Percentiles rank a stretch among this genome's conserved stretches.
Conservation (phyloP, 30 jellyfish, hydroid and myxozoan genomes). For the Hydractinia echinata region DNA sequence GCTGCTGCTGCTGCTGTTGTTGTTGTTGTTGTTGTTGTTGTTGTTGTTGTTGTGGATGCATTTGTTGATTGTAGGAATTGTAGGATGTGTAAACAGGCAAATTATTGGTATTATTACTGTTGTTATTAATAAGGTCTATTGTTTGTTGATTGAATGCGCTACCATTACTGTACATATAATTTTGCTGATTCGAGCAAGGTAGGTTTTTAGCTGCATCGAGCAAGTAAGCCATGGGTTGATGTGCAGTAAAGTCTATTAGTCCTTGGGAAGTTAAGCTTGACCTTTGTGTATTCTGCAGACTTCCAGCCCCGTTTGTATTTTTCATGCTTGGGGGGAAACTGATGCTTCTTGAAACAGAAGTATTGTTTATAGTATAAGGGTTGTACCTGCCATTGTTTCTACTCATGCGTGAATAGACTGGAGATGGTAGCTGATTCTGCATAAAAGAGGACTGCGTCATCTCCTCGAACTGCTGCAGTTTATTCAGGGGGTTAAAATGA, state of each 20-base stretch:
- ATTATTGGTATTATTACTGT: not conserved
- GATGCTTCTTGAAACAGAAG: no score
- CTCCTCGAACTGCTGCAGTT: not conserved
- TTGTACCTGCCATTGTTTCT: not conserved
- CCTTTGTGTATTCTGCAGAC: not conserved
- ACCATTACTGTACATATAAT: no score
- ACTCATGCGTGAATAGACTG: not conserved
- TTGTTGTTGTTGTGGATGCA: slow-evolving; percentile 20
- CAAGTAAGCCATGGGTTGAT: slow-evolving; percentile 1
- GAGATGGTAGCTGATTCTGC: not conserved
- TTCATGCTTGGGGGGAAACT: not conserved
- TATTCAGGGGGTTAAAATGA: not conserved
- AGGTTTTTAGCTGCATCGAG: not conserved
- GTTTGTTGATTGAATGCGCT: not conserved
- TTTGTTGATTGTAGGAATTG: not conserved
- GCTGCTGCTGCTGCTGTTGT: slow-evolving; percentile 48
- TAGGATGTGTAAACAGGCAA: not conserved
- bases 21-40: slow-evolving; percentile 37
- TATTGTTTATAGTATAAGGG: not conserved
- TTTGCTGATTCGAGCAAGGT: no score
- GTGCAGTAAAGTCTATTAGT: not conserved
- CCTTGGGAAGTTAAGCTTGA: not conserved
- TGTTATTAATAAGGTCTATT: not conserved
- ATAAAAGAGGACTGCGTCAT: not conserved
- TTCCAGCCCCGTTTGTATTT: not conserved